Evolutionary conservation across 2,113 vertebrate species (phyloP).

Genomic region (zebrafish (Danio rerio)): GRCz12tu NC_133190.1:22480501-22481000

Average conservation of each 20-base stretch:
- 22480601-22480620: slow-evolving; percentile 50
- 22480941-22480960: background rate
- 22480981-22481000: background rate
- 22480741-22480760: slow-evolving; percentile 14
- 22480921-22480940: background rate
- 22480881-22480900: background rate
- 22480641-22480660: slow-evolving; percentile 56
- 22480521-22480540: slow-evolving; percentile 70
- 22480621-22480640: slow-evolving; percentile 53
- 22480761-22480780: slow-evolving; percentile 15
- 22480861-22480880: background rate
- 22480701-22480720: slow-evolving; percentile 36
- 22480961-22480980: background rate
- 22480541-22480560: slow-evolving; percentile 67
- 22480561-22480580: slow-evolving; percentile 55
- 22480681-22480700: slow-evolving; percentile 39
- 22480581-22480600: slow-evolving; percentile 60
- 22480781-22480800: slow-evolving; percentile 20
- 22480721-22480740: slow-evolving; percentile 16
- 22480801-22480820: slow-evolving; percentile 6
- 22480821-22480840: background rate
- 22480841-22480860: slow-evolving; percentile 25
- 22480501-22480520: slow-evolving; percentile 77
- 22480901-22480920: background rate
- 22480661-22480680: slow-evolving; percentile 51